Evolutionary conservation across 2,797 vertebrate species (phyloP).

Genomic region (Parotocinclus haroldoi): DNA sequence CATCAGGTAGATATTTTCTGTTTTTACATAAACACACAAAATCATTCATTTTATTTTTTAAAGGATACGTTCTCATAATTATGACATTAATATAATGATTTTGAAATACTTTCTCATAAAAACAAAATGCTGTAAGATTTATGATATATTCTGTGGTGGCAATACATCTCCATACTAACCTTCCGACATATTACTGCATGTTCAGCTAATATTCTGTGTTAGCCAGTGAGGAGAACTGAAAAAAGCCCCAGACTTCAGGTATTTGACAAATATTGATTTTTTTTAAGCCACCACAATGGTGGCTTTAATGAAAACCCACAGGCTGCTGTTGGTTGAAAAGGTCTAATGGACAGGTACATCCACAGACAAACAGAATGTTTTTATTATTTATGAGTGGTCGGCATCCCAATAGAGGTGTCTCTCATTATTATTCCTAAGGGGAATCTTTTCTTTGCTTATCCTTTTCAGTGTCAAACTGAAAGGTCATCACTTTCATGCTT

Average conservation of each 20-base stretch:
- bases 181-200: too few relatives aligned
- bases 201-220: too few relatives aligned
- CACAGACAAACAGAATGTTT: not conserved
- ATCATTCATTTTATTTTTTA: too few relatives aligned
- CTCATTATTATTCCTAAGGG: constrained; percentile 3
- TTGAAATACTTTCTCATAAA: too few relatives aligned
- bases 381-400: constrained; percentile 6
- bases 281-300: not conserved
- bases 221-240: not conserved
- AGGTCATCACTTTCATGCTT: not conserved
- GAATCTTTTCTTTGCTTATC: constrained; percentile 1
- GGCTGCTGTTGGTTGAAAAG: not conserved
- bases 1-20: too few relatives aligned
- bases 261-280: not conserved
- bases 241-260: not conserved
- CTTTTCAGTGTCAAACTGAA: constrained; percentile 7
- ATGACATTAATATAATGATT: too few relatives aligned
- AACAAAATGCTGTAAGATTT: too few relatives aligned
- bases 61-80: too few relatives aligned
- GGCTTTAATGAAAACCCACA: not conserved
- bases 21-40: too few relatives aligned
- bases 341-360: not conserved
- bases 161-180: too few relatives aligned
- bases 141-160: too few relatives aligned
- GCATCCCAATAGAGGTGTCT: not conserved